Conservation (phyloP, 1,140 invertebrate species). For the Chionoecetes opilio region DNA sequence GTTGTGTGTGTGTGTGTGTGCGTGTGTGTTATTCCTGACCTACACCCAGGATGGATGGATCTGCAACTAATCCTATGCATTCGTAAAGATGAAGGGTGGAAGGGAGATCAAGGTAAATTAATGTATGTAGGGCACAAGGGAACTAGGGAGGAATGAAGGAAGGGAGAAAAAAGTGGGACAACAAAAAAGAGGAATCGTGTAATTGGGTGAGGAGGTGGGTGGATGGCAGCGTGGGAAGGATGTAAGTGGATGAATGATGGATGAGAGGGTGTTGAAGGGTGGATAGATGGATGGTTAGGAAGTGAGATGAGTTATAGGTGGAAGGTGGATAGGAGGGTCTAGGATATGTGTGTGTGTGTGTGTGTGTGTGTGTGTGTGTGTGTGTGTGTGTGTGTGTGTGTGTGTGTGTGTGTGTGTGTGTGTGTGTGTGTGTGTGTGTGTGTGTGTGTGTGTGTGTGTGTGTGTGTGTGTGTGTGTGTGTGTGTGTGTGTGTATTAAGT, state of each 20-base stretch:
- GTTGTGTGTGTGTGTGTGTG: no score
- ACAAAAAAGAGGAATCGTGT: neutral
- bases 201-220: no score
- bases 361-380: conserved; percentile 53
- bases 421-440: conserved; percentile 57
- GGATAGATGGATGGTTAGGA: neutral
- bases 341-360: conserved; percentile 31
- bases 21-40: no score
- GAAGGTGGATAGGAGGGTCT: neutral
- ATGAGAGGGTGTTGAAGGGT: neutral
- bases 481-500: conserved; percentile 40
- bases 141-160: neutral
- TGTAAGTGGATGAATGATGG: neutral
- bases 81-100: neutral
- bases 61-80: neutral
- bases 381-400: conserved; percentile 53
- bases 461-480: conserved; percentile 54
- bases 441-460: conserved; percentile 51
- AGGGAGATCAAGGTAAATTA: neutral
- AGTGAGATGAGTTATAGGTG: neutral
- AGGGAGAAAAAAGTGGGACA: neutral
- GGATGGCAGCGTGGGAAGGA: no score
- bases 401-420: conserved; percentile 51
- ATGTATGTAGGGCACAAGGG: neutral
- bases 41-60: neutral